Evolutionary conservation across 2,888 invertebrate species (phyloP).

Genomic region (Anodontia alba): DNA sequence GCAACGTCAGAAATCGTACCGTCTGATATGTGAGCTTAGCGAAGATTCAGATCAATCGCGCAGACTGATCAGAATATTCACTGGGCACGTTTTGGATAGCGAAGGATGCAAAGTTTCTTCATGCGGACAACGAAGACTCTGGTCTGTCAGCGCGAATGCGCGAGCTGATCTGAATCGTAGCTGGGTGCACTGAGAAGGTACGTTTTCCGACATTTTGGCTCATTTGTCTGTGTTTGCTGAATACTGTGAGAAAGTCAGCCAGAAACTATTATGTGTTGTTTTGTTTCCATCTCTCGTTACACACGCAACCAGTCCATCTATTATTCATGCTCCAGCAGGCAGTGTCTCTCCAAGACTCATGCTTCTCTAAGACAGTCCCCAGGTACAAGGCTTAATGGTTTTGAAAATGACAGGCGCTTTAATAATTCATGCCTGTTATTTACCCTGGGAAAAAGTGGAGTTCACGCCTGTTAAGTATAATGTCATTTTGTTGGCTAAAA

Average conservation of each 20-base stretch:
- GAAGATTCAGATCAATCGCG: no score
- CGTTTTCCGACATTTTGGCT: no score
- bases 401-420: slow-evolving; percentile 43
- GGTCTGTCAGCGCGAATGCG: no score
- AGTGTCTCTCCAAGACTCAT: slow-evolving; percentile 99
- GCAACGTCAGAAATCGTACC: no score
- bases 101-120: no score
- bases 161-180: no score
- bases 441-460: slow-evolving; percentile 7
- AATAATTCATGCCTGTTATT: slow-evolving; percentile 25
- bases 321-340: slow-evolving; percentile 90
- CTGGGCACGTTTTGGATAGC: no score
- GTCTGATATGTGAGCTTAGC: no score
- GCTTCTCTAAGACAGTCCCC: slow-evolving; percentile 26
- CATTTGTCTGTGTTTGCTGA: background rate
- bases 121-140: no score
- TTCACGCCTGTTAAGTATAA: slow-evolving; percentile 10
- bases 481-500: slow-evolving; percentile 16
- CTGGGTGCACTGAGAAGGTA: no score
- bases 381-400: slow-evolving; percentile 40
- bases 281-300: slow-evolving; percentile 1
- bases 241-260: background rate
- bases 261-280: background rate
- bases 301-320: slow-evolving; percentile 16
- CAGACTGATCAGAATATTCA: no score